Base-by-base conservation (phyloP, 2,113 vertebrate genomes). In the Sprattus sprattus region DNA sequence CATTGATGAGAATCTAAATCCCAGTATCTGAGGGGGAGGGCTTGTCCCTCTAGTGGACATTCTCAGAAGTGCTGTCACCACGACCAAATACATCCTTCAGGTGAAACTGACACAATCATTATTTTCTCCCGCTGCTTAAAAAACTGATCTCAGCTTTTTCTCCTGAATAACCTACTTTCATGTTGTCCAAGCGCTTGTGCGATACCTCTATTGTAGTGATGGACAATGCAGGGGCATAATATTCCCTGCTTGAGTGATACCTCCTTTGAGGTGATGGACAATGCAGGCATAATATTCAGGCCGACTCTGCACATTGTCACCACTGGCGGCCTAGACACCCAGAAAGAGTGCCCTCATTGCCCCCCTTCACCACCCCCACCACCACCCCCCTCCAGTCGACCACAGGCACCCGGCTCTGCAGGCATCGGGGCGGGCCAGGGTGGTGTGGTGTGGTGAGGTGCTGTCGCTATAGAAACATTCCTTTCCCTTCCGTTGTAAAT, bases 381-480 rank as follows among this genome's bases (percentile, higher is more conserved):
- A 67, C 64, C 64, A 67, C 64, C 6, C 64, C 4, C 22, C 22
- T 15, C 50, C 50, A 52, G 50, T 15, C 50, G 15, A 67, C 64
- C 64, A 8, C 64, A 67, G 64, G 25, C 64, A 67, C 22, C 22
- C 64, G 8, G 54, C 54, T 60, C 16, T 60, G 20, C 28, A 39
- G 71, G 71, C 71, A 78, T 78, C 71, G 16, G 71, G 71, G 71
- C 25, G 15, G 13, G 28, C 32, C 13, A 15, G 13, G 10, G 28
- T 10, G 15, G 71, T 78, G 32, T 13, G 32, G 13, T 78, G 32
- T 39, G 71, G 32, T 67, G 64, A 11, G 64, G 25, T 78, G 28
- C 32, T 78, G 71, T 78, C 71, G 32, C 71, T 78, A 78, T 78
- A 78, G 71, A 32, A 78, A 78, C 71, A 78, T 78, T 78, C 71